A percentile compares a stretch with the other conserved stretches of the same genome.
Conservation (phyloP, 2,113 vertebrate genomes). For the Phaethornis superciliosus region DNA sequence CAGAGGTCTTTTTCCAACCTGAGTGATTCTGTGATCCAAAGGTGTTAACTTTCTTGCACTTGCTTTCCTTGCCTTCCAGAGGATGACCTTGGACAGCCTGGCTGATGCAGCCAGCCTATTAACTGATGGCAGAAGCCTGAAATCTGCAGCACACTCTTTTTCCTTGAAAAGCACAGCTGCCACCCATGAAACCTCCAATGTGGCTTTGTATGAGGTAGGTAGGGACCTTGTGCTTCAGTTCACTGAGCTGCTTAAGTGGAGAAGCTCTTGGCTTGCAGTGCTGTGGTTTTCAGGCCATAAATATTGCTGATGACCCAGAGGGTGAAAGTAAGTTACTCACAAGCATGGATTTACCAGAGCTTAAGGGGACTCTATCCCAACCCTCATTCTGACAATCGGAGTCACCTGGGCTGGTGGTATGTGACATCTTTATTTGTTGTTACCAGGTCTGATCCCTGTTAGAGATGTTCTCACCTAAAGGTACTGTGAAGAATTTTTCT, state of each 20-base stretch:
- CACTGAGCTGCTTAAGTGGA: background rate
- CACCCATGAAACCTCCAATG: slow-evolving; percentile 80
- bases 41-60: background rate
- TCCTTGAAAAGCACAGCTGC: slow-evolving; percentile 80
- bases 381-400: background rate
- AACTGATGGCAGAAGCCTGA: slow-evolving; percentile 74
- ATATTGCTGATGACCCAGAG: background rate
- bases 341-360: background rate
- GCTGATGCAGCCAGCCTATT: slow-evolving; percentile 78
- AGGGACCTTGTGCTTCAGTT: background rate
- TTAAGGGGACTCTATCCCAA: background rate
- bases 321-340: background rate
- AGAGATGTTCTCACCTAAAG: background rate
- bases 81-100: slow-evolving; percentile 82
- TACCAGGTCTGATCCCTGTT: background rate
- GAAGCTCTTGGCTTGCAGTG: background rate
- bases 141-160: slow-evolving; percentile 62
- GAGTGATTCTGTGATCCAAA: background rate
- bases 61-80: slow-evolving; percentile 69
- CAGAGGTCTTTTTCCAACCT: no score
- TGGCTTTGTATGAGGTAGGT: slow-evolving; percentile 86
- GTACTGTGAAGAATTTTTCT: background rate
- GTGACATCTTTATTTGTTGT: background rate
- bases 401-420: background rate
- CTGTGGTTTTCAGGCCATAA: background rate